phyloP scores from a whole-genome alignment of 2,113 vertebrate species.

The Loxodonta africana region DNA sequence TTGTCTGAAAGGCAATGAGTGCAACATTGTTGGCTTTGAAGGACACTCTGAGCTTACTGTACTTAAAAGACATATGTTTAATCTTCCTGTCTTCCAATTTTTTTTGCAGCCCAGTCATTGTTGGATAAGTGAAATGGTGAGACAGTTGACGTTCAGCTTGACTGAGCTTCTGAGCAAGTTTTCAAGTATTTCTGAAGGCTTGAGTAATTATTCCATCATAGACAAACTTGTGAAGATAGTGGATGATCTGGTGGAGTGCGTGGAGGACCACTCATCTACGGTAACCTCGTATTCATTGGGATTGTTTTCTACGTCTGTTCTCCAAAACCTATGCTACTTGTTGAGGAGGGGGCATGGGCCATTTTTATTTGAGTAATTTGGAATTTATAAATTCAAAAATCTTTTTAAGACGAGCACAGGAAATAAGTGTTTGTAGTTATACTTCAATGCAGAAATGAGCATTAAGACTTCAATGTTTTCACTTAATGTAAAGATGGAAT shows the following conservation, averaged over 20 bases:
- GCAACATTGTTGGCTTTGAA: not conserved
- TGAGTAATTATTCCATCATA: slow-evolving; percentile 92
- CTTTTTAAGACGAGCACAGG: not conserved
- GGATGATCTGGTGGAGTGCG: slow-evolving; percentile 88
- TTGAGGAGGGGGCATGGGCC: not conserved
- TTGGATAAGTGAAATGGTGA: slow-evolving; percentile 90
- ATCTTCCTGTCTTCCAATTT: slow-evolving; percentile 78
- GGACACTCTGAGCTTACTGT: not conserved
- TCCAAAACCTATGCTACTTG: not conserved
- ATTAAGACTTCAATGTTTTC: slow-evolving; percentile 29
- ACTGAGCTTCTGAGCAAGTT: slow-evolving; percentile 90
- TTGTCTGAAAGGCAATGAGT: not conserved
- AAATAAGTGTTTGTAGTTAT: not conserved
- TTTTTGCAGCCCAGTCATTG: slow-evolving; percentile 90
- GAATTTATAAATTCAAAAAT: not conserved
- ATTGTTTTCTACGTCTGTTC: not conserved
- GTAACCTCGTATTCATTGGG: slow-evolving; percentile 78
- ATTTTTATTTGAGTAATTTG: not conserved
- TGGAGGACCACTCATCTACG: slow-evolving; percentile 86
- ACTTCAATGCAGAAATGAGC: not conserved
- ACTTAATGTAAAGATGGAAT: slow-evolving; percentile 23
- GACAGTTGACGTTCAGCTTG: slow-evolving; percentile 88
- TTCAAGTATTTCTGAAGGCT: slow-evolving; percentile 87
- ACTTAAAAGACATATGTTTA: slow-evolving; percentile 34
- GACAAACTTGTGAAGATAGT: slow-evolving; percentile 91